These are phyloP conservation scores for Drosophila novamexicana DNA, from an alignment of 1,140 invertebrate genomes.

Conservation along the genomic window DNA sequence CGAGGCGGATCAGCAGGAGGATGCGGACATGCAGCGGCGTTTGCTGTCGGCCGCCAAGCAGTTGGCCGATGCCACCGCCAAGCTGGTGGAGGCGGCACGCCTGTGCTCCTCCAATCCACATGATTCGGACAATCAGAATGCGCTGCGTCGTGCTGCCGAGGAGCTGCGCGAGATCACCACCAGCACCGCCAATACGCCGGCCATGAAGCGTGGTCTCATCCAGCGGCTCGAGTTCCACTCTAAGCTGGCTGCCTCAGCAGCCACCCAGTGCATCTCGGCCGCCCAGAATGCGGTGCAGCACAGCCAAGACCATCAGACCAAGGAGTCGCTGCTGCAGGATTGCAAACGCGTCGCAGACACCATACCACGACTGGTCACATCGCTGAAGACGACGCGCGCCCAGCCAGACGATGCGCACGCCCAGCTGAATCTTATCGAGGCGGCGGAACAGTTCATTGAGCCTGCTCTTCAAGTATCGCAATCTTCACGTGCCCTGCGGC, in stretches of 20 bases:
- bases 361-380: slow-evolving; percentile 92
- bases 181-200: slow-evolving; percentile 90
- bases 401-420: slow-evolving; percentile 90
- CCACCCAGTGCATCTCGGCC: slow-evolving; percentile 95
- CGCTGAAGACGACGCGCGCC: slow-evolving; percentile 90
- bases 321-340: slow-evolving; percentile 89
- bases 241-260: slow-evolving; percentile 93
- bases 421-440: slow-evolving; percentile 93
- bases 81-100: slow-evolving; percentile 98
- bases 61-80: slow-evolving; percentile 97
- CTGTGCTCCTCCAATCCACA: slow-evolving; percentile 94
- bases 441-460: slow-evolving; percentile 93
- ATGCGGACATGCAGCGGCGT: slow-evolving; percentile 94
- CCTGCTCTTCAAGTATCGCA: slow-evolving; percentile 89
- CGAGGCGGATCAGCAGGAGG: slow-evolving; percentile 95
- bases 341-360: slow-evolving; percentile 91
- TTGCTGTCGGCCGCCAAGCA: slow-evolving; percentile 96
- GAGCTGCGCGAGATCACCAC: slow-evolving; percentile 95
- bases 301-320: slow-evolving; percentile 84
- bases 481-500: slow-evolving; percentile 92
- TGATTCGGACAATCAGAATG: slow-evolving; percentile 93
- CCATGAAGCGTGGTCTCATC: slow-evolving; percentile 91
- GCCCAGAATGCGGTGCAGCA: slow-evolving; percentile 91
- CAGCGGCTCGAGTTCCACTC: slow-evolving; percentile 91
- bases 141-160: slow-evolving; percentile 94